A percentile compares a stretch with the other conserved stretches of the same genome.
These are phyloP conservation scores for Oryctes rhinoceros DNA, from an alignment of 1,140 invertebrate genomes.

Conservation along the genomic window DNA sequence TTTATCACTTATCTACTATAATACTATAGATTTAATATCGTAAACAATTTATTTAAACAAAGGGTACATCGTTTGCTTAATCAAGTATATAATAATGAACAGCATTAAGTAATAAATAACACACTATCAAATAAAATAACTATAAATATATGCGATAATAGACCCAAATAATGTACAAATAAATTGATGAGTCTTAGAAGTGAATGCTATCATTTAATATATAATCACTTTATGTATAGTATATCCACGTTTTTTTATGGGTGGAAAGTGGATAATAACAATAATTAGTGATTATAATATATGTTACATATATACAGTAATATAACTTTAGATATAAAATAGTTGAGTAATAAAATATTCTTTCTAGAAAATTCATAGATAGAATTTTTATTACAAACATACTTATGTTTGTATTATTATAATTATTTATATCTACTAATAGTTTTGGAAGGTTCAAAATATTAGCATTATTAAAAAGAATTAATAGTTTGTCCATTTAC, in stretches of 20 bases:
- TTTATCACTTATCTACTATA: too few relatives aligned
- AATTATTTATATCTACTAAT: slow-evolving; percentile 21
- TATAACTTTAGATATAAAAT: slow-evolving; percentile 5
- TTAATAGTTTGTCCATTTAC: slow-evolving; percentile 16
- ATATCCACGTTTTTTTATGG: not conserved
- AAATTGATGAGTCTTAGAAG: not conserved
- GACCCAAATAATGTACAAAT: not conserved
- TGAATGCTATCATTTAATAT: slow-evolving; percentile 10
- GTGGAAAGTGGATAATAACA: not conserved
- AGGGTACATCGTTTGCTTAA: not conserved
- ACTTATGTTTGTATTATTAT: slow-evolving; percentile 8
- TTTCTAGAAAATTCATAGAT: slow-evolving; percentile 20
- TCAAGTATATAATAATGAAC: not conserved
- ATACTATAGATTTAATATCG: not conserved
- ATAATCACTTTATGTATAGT: not conserved
- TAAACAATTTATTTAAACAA: slow-evolving; percentile 17
- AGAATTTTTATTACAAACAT: slow-evolving; percentile 39
- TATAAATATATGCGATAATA: slow-evolving; percentile 25
- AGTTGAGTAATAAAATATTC: slow-evolving; percentile 34
- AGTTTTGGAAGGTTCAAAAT: slow-evolving; percentile 17
- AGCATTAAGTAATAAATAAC: not conserved
- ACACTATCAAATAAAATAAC: not conserved
- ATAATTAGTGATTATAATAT: slow-evolving; percentile 34
- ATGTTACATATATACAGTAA: slow-evolving; percentile 19
- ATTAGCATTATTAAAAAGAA: slow-evolving; percentile 38